phyloP scores from a whole-genome alignment of 1,140 invertebrate genomes.

The Condylostylus longicornis region DNA sequence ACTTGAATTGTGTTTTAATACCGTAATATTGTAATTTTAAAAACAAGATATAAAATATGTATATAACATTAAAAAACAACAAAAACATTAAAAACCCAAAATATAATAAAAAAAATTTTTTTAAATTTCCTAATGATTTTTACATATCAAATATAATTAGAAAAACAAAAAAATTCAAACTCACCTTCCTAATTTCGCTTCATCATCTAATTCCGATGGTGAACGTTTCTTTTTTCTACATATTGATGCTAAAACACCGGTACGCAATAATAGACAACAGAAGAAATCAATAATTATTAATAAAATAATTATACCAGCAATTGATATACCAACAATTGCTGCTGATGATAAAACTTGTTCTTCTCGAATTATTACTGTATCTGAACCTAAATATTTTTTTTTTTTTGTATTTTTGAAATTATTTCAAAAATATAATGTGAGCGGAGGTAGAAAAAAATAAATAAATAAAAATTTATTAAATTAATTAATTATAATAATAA shows the following conservation, averaged over 20 bases:
- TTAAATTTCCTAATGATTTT: too few relatives aligned
- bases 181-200: constrained; percentile 68
- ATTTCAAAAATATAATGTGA: too few relatives aligned
- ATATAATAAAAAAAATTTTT: constrained; percentile 16
- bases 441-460: too few relatives aligned
- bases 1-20: too few relatives aligned
- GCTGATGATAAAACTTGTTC: constrained; percentile 51
- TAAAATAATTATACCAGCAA: constrained; percentile 54
- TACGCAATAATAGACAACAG: constrained; percentile 40
- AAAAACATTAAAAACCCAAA: constrained; percentile 4
- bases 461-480: too few relatives aligned
- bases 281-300: constrained; percentile 63
- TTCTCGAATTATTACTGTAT: constrained; percentile 38
- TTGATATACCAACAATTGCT: constrained; percentile 61
- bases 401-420: too few relatives aligned
- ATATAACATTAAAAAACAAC: constrained; percentile 2
- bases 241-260: constrained; percentile 55
- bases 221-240: constrained; percentile 42
- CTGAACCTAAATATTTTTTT: constrained; percentile 18
- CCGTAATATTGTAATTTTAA: constrained; percentile 22
- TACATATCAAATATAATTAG: too few relatives aligned
- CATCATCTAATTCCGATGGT: constrained; percentile 44
- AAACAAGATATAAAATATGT: constrained; percentile 16
- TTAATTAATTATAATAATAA: neutral
- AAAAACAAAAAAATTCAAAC: too few relatives aligned